Base-by-base conservation (phyloP, 2,797 vertebrate genomes). In the Malacoctenus gilli region DNA sequence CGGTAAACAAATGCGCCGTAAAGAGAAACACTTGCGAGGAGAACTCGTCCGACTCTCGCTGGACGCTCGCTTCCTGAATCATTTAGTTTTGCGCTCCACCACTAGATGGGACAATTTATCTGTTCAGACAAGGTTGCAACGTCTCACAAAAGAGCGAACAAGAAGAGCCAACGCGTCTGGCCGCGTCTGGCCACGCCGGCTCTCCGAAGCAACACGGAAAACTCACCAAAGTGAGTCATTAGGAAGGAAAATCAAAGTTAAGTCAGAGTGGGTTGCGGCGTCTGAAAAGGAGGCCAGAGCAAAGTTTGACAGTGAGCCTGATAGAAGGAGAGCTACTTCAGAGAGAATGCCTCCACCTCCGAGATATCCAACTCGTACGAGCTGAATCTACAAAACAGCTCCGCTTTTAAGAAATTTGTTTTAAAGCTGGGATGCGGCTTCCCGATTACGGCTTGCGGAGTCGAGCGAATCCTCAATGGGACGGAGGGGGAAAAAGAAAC, bases 61-160 rank as follows among this genome's bases (percentile, higher is more conserved):
- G 4, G 8, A 25, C 22, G n/a, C n/a, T 36, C 25, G 60, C 15
- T 15, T 72, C 49, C 38, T 57, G 23, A 75, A 51, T 67, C 44
- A 52, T 77, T 80, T 70, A 65, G 18, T 83, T 69, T 78, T 22
- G n/a, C 39, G 23, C 37, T 49, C 81, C 69, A 72, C 85, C 84
- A 87, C 83, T 84, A 86, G 84, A 87, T 87, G 85, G 84, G 80
- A 85, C 80, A 87, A 72, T 88, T 86, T 59, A 64, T 80, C 80
- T 78, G 49, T 69, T 71, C 34, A 59, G 60, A 57, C 44, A 12
- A 61, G 40, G 50, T 5, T 23, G 4, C n/a, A 8, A 16, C 52
- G 1, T 16, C 67, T 56, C 5, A n/a, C 16, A 35, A 36, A 34
- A 47, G 11, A 60, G 7, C 5, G 21, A 38, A 25, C 19, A 35